phyloP scores from a whole-genome alignment of 2,888 invertebrate genomes.

The Patella depressa region DNA sequence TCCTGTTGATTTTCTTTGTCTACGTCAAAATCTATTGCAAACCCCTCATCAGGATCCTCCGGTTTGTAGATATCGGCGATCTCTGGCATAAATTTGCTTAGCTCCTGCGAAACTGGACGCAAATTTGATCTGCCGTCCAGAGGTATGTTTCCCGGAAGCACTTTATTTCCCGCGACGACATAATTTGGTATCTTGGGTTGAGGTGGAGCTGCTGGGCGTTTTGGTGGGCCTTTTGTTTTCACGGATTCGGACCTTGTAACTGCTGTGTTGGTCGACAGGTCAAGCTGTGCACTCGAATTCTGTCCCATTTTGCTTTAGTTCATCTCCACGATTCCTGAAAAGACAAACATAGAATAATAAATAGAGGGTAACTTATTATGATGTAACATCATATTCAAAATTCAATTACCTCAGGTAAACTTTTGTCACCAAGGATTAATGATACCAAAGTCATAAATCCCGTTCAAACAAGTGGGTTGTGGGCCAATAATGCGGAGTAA shows the following conservation, averaged over 20 bases:
- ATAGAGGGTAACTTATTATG: too few species aligned
- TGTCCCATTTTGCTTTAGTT: neutral
- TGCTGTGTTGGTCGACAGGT: neutral
- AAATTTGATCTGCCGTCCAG: constrained; percentile 36
- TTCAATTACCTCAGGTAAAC: too few species aligned
- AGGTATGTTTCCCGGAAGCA: constrained; percentile 49
- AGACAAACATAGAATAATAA: neutral
- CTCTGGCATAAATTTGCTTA: constrained; percentile 53
- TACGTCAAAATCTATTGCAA: constrained; percentile 25
- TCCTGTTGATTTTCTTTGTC: constrained; percentile 15
- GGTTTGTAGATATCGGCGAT: constrained; percentile 49
- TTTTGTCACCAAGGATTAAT: too few species aligned
- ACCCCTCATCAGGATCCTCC: constrained; percentile 28
- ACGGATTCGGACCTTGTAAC: constrained; percentile 23
- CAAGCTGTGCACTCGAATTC: neutral
- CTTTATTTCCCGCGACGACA: constrained; percentile 52
- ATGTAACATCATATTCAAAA: too few species aligned
- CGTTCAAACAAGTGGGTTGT: too few species aligned
- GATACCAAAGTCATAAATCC: too few species aligned
- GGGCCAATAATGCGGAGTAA: too few species aligned
- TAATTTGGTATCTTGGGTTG: constrained; percentile 53
- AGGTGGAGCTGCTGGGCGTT: constrained; percentile 36
- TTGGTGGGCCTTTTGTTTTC: constrained; percentile 45
- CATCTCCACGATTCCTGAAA: neutral
- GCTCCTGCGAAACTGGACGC: constrained; percentile 58